These are phyloP conservation scores for Sphaerophoria taeniata DNA, from an alignment of 2,888 invertebrate species.

Conservation along the genomic window DNA sequence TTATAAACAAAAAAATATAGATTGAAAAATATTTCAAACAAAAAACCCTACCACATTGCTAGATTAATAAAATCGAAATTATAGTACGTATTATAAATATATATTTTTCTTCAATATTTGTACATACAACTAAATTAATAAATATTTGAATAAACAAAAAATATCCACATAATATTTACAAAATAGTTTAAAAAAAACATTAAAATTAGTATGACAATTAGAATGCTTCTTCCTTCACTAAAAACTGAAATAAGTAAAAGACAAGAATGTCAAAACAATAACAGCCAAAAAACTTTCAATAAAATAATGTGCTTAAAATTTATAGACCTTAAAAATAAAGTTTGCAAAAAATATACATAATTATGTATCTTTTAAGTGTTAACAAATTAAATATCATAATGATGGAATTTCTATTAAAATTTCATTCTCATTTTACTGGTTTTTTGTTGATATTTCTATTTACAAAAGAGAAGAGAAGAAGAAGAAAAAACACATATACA, in stretches of 20 bases:
- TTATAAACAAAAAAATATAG: slow-evolving; percentile 19
- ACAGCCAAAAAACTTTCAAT: slow-evolving; percentile 26
- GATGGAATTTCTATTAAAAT: slow-evolving; percentile 62
- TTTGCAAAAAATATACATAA: slow-evolving; percentile 1
- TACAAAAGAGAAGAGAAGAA: slow-evolving; percentile 22
- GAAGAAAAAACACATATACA: slow-evolving; percentile 34
- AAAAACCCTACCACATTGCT: slow-evolving; percentile 44
- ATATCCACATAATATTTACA: slow-evolving; percentile 50
- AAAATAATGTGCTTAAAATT: slow-evolving; percentile 43
- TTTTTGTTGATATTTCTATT: slow-evolving; percentile 68
- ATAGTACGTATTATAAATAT: slow-evolving; percentile 47
- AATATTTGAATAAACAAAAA: slow-evolving; percentile 17
- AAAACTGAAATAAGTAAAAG: slow-evolving; percentile 16
- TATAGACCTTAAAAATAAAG: slow-evolving; percentile 27
- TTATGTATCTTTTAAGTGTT: slow-evolving; percentile 30
- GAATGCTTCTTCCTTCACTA: slow-evolving; percentile 52
- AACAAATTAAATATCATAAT: slow-evolving; percentile 17
- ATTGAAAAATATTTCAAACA: slow-evolving; percentile 6
- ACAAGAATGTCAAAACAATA: slow-evolving; percentile 8
- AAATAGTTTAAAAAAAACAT: slow-evolving; percentile 31
- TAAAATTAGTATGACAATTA: slow-evolving; percentile 43
- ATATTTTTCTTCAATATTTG: slow-evolving; percentile 73
- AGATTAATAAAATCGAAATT: slow-evolving; percentile 59
- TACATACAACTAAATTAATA: slow-evolving; percentile 54
- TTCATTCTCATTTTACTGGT: slow-evolving; percentile 67